phyloP scores from a whole-genome alignment of 2,888 invertebrate genomes.

The Didymodactylos carnosus region DNA sequence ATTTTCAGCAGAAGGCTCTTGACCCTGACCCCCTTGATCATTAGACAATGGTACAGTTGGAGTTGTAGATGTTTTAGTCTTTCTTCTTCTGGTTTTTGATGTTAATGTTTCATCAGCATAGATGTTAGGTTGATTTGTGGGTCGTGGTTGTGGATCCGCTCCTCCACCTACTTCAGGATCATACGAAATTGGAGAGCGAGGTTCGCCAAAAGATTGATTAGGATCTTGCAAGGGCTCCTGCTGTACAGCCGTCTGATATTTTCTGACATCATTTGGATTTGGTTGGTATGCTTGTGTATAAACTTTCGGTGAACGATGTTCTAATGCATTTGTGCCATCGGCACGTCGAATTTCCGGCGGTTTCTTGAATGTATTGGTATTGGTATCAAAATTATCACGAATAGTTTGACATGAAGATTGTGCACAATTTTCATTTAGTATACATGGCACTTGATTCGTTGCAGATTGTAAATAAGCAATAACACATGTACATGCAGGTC shows the following conservation, averaged over 20 bases:
- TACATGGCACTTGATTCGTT: not conserved
- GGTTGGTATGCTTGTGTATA: not conserved
- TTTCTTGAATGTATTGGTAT: not conserved
- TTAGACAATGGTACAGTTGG: too few relatives aligned
- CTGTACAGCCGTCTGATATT: not conserved
- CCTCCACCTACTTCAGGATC: too few relatives aligned
- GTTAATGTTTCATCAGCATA: too few relatives aligned
- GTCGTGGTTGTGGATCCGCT: too few relatives aligned
- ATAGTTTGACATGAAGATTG: not conserved
- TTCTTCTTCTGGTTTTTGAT: too few relatives aligned
- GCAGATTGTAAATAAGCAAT: not conserved
- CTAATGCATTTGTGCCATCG: not conserved
- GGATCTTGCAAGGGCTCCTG: not conserved
- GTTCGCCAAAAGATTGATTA: not conserved
- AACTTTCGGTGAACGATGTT: not conserved
- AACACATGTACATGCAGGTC: not conserved
- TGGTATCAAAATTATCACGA: not conserved
- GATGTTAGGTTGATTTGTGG: too few relatives aligned
- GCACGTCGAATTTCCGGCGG: not conserved
- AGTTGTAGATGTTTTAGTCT: too few relatives aligned
- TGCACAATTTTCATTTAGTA: not conserved
- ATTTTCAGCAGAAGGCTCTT: too few relatives aligned
- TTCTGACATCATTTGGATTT: not conserved
- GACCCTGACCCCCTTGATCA: too few relatives aligned
- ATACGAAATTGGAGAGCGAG: too few relatives aligned